phyloP scores from a whole-genome alignment of 2,797 vertebrate genomes.

The Labeo calbasu region DNA sequence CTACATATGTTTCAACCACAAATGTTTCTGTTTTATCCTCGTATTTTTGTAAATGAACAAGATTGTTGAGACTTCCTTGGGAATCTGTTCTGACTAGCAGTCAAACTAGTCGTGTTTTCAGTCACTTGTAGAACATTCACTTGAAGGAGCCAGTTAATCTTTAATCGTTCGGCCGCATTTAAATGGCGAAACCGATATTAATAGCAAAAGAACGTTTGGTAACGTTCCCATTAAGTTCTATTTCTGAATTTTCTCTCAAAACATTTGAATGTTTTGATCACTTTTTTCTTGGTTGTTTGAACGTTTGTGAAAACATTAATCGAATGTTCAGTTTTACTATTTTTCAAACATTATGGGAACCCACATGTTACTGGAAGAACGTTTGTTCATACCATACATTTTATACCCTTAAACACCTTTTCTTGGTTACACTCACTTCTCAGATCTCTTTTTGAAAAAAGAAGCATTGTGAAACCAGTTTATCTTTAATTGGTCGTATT shows the following conservation, averaged over 20 bases:
- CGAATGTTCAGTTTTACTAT: not conserved
- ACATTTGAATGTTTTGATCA: not conserved
- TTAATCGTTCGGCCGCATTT: not conserved
- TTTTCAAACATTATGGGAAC: not conserved
- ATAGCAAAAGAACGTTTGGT: too few relatives aligned
- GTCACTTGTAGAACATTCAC: not conserved
- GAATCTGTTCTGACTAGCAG: not conserved
- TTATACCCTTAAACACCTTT: too few relatives aligned
- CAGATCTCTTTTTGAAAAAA: not conserved
- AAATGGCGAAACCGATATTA: not conserved
- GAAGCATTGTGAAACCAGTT: not conserved
- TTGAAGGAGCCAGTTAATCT: not conserved
- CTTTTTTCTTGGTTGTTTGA: not conserved
- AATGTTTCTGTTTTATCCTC: not conserved
- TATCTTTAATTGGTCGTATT: not conserved
- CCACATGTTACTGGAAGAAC: not conserved
- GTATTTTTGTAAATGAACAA: not conserved
- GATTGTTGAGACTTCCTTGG: too few relatives aligned
- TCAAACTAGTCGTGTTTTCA: not conserved
- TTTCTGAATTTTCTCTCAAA: not conserved
- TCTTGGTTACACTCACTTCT: too few relatives aligned
- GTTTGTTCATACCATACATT: too few relatives aligned
- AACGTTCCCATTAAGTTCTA: not conserved
- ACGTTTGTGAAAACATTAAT: not conserved
- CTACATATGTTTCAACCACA: not conserved